Evolutionary conservation across 1,140 invertebrate species (phyloP).

Genomic region (Cydia strobilella): DNA sequence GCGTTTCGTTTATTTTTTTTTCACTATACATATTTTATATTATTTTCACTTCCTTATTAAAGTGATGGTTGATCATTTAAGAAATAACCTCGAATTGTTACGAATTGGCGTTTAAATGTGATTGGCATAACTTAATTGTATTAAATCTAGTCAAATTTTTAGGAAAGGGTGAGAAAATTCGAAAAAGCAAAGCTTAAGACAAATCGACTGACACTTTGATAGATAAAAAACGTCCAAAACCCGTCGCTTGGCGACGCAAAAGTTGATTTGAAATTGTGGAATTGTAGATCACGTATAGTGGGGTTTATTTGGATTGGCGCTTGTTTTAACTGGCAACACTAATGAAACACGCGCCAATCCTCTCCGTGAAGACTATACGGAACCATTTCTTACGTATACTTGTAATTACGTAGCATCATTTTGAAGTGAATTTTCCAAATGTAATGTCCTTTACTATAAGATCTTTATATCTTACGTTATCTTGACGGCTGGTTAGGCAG

Average conservation of each 20-base stretch:
- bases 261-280: conserved; percentile 75
- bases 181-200: conserved; percentile 62
- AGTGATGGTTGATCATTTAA: conserved; percentile 58
- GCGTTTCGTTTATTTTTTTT: conserved; percentile 56
- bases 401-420: conserved; percentile 64
- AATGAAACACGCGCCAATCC: conserved; percentile 1
- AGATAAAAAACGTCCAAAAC: conserved; percentile 70
- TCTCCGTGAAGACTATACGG: conserved; percentile 3
- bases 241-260: conserved; percentile 69
- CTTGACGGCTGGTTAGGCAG: conserved; percentile 74
- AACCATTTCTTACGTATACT: conserved; percentile 68
- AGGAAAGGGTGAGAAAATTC: conserved; percentile 49
- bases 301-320: conserved; percentile 36
- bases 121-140: conserved; percentile 71
- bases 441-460: conserved; percentile 75
- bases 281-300: conserved; percentile 67
- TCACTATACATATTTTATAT: conserved; percentile 65
- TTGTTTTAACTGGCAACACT: conserved; percentile 20
- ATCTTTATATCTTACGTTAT: conserved; percentile 77
- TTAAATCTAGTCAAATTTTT: conserved; percentile 79
- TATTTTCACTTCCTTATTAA: conserved; percentile 73
- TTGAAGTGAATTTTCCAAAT: conserved; percentile 72
- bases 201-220: conserved; percentile 75
- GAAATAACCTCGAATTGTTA: conserved; percentile 44
- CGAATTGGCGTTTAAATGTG: conserved; percentile 56